Conservation (phyloP, 2,888 invertebrate species). For the Arge pagana region DNA sequence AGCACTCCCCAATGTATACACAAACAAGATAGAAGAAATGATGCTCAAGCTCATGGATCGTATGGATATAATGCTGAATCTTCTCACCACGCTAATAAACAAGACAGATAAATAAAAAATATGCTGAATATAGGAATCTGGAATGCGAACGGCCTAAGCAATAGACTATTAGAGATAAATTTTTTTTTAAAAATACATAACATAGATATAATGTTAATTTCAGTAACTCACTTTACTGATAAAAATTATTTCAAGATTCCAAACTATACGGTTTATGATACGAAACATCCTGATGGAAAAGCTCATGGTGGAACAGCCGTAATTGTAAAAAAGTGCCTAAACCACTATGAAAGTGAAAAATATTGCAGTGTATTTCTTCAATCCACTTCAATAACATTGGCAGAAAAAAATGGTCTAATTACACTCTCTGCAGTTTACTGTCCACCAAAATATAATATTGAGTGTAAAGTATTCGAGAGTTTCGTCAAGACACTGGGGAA, state of each 20-base stretch:
- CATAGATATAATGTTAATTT: conserved; percentile 21
- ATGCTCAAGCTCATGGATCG: no score
- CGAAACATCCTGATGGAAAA: conserved; percentile 30
- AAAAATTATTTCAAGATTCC: conserved; percentile 29
- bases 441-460: conserved; percentile 29
- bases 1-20: no score
- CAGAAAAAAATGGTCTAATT: conserved; percentile 20
- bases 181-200: no score
- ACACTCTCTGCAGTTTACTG: conserved; percentile 25
- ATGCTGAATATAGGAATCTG: no score
- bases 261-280: conserved; percentile 26
- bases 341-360: conserved; percentile 26
- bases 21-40: no score
- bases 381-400: conserved; percentile 29
- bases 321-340: conserved; percentile 30
- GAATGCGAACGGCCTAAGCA: no score
- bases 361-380: conserved; percentile 24
- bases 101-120: no score
- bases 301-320: conserved; percentile 29
- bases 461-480: conserved; percentile 23
- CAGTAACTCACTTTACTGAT: conserved; percentile 29
- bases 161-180: no score
- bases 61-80: no score
- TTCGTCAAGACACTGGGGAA: conserved; percentile 28
- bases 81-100: no score